Percentiles rank a stretch among this genome's conserved stretches.
Conservation (phyloP, 2,888 invertebrate species). For the Leptinotarsa tumamoca region DNA sequence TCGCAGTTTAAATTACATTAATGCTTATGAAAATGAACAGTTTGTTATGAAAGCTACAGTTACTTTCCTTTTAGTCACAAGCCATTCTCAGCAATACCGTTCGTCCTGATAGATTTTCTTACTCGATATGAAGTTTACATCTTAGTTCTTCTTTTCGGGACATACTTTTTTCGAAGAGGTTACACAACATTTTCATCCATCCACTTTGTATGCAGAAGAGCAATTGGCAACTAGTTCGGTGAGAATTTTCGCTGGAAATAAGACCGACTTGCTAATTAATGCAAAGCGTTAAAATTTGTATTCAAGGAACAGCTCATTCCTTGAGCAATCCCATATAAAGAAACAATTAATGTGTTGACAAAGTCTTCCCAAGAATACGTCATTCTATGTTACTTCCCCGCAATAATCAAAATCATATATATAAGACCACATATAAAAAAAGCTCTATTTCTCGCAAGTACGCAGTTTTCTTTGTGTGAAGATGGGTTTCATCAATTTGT, state of each 20-base stretch:
- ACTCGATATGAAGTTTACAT: no score
- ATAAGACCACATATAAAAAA: conserved; percentile 6
- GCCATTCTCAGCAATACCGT: no score
- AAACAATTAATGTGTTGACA: conserved; percentile 12
- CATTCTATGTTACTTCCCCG: conserved; percentile 19
- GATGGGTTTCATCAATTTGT: conserved; percentile 9
- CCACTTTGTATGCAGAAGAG: conserved; percentile 6
- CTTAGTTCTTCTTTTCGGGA: no score
- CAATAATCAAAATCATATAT: conserved; percentile 13
- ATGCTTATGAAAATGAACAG: no score
- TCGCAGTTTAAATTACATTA: no score
- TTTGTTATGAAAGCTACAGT: no score
- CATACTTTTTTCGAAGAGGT: neutral
- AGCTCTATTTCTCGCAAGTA: neutral
- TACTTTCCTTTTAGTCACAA: no score
- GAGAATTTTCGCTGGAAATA: conserved; percentile 3
- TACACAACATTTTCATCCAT: neutral
- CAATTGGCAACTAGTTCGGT: conserved; percentile 4
- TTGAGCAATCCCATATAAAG: conserved; percentile 24
- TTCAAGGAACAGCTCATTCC: conserved; percentile 19
- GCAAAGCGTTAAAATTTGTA: conserved; percentile 21
- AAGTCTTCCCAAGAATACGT: conserved; percentile 17
- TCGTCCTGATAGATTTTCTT: no score
- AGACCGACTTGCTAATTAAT: conserved; percentile 6
- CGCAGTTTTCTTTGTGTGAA: neutral